Evolutionary conservation across 1,140 invertebrate genomes (phyloP), one percentile per base, ranked within the genome.

Genomic region (Lordiphosa mommai): DNA sequence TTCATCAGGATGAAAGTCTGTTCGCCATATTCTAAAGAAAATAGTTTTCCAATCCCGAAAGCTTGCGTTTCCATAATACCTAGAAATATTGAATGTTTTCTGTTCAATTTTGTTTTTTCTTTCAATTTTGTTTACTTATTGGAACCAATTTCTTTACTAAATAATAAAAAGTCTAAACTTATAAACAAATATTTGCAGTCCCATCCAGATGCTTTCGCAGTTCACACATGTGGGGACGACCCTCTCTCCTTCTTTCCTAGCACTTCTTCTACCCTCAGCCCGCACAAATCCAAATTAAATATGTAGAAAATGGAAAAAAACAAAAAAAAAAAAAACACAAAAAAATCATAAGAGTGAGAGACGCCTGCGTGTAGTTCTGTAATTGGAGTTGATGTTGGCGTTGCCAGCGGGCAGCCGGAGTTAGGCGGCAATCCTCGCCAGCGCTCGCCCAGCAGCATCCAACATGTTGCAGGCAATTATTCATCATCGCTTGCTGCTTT

Each of bases 381-480:
- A 80, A 80, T 80, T 80, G 77, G 71, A 82, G 77, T 80, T 80
- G 71, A 80, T 82, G 76, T 82, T 69, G 76, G 71, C 60, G 66
- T 53, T 82, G 76, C 76, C 76, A 82, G 76, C 76, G 71, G 76
- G 76, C 76, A 80, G 74, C 46, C 56, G 49, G 41, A 48, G 48
- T 23, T 40, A 41, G 53, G 51, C 40, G 33, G 29, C 40, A 32
- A 10, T 37, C 27, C 38, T 17, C n/a, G 7, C 5, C 20, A 17
- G 47, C 30, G 32, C 36, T 50, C 43, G 63, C 65, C 64, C 49
- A 69, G 65, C 74, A 79, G 74, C 76, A 80, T 72, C 72, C 77
- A 85, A 84, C 79, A 84, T 84, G 77, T 85, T 85, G 79, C 72
- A 73, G 79, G 43, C 79, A 65, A 84, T 84, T 85, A 79, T 84